These are phyloP conservation scores for Strigamia transsilvanica DNA, from an alignment of 2,888 invertebrate species.

Conservation along the genomic window DNA sequence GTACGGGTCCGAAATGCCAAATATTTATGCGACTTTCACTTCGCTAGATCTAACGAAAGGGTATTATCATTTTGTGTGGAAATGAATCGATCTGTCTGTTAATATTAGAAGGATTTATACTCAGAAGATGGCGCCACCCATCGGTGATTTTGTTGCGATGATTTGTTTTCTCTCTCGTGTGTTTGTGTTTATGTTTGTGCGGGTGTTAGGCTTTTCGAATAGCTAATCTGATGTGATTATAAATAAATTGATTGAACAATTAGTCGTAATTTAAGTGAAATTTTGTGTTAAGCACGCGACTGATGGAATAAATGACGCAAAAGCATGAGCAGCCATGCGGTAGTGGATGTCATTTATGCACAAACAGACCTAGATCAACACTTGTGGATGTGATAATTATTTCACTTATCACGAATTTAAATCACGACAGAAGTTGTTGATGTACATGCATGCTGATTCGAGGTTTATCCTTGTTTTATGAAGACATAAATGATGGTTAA, in stretches of 20 bases:
- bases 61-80: too few species aligned
- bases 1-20: too few species aligned
- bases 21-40: too few species aligned
- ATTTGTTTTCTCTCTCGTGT: too few species aligned
- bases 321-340: conserved; percentile 15
- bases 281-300: conserved; percentile 27
- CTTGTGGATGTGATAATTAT: conserved; percentile 2
- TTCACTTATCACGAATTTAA: conserved; percentile 14
- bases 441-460: background rate
- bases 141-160: background rate
- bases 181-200: background rate
- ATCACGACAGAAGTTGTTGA: background rate
- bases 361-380: conserved; percentile 20
- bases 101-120: background rate
- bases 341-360: conserved; percentile 19
- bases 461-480: background rate
- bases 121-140: conserved; percentile 6
- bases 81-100: too few species aligned
- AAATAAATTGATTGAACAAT: background rate
- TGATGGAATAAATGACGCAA: conserved; percentile 31
- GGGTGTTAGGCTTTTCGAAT: background rate
- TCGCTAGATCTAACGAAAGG: too few species aligned
- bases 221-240: background rate
- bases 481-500: too few species aligned
- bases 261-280: background rate